A percentile compares a stretch with the other conserved stretches of the same genome.
phyloP scores from a whole-genome alignment of 2,888 invertebrate genomes.

The Acrobasis suavella region DNA sequence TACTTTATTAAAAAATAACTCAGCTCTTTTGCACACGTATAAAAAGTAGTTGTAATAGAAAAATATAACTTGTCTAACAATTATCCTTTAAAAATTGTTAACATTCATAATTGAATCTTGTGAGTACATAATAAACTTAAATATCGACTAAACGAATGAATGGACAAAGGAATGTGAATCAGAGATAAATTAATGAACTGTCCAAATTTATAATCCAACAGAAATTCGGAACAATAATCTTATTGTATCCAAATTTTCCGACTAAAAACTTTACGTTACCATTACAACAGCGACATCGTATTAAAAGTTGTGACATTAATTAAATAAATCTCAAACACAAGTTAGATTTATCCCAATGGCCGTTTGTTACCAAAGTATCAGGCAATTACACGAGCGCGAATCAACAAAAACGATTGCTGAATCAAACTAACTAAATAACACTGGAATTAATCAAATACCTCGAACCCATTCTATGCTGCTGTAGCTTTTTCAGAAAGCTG shows the following conservation, averaged over 20 bases:
- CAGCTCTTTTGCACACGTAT: too few species aligned
- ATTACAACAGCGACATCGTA: background rate
- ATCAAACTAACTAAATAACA: constrained; percentile 44
- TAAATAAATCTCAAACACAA: background rate
- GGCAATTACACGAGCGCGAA: constrained; percentile 38
- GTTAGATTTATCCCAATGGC: background rate
- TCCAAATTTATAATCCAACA: constrained; percentile 15
- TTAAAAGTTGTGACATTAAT: constrained; percentile 7
- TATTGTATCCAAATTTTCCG: constrained; percentile 13
- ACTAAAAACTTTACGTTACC: constrained; percentile 6
- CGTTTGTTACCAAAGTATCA: constrained; percentile 17
- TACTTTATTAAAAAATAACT: too few species aligned
- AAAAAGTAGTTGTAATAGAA: too few species aligned
- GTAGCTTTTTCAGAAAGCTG: constrained; percentile 38
- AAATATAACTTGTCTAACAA: too few species aligned
- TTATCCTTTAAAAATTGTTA: too few species aligned
- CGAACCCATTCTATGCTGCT: constrained; percentile 36
- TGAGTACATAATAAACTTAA: too few species aligned
- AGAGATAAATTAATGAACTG: constrained; percentile 12
- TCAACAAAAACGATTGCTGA: constrained; percentile 41
- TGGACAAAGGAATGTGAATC: constrained; percentile 13
- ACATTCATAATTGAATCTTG: too few species aligned
- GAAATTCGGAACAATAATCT: constrained; percentile 13
- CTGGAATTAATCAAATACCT: constrained; percentile 44
- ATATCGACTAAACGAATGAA: too few species aligned